These are phyloP conservation scores for Aphelenchoides avenae DNA, from an alignment of 1,140 invertebrate genomes.

Conservation along the genomic window DNA sequence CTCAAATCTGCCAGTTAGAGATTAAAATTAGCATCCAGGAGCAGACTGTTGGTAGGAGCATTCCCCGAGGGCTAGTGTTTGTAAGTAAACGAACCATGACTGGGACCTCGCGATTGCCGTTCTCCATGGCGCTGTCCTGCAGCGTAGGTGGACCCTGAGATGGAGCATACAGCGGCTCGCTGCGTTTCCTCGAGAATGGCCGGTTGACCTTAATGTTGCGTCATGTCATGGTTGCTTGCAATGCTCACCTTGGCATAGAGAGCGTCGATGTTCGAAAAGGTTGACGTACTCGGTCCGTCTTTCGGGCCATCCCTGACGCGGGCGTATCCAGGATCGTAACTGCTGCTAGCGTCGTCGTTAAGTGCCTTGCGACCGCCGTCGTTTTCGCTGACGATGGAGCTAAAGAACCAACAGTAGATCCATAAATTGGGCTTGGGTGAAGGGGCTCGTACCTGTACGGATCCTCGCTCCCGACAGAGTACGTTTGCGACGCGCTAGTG, in stretches of 20 bases:
- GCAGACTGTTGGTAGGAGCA: too few species aligned
- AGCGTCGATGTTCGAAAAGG: conserved; percentile 23
- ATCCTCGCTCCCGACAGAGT: conserved; percentile 38
- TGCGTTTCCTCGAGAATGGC: too few species aligned
- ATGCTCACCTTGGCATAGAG: conserved; percentile 44
- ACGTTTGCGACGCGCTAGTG: conserved; percentile 39
- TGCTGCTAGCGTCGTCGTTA: conserved; percentile 14
- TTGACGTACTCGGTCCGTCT: not conserved
- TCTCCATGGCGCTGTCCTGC: too few species aligned
- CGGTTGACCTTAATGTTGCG: too few species aligned
- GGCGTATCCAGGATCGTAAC: conserved; percentile 11
- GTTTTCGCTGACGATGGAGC: conserved; percentile 44
- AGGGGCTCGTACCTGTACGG: conserved; percentile 28
- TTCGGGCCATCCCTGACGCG: not conserved
- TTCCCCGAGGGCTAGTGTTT: too few species aligned
- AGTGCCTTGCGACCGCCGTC: not conserved
- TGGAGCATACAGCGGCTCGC: too few species aligned
- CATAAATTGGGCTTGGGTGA: not conserved
- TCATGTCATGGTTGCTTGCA: too few species aligned
- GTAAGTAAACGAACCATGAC: too few species aligned
- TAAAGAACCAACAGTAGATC: conserved; percentile 5
- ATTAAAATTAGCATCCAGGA: too few species aligned
- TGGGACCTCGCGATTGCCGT: too few species aligned
- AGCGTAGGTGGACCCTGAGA: too few species aligned
- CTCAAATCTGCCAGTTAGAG: too few species aligned